Evolutionary conservation across 2,113 vertebrate genomes (phyloP), one percentile per base, ranked within the genome.

Genomic region (Suncus etruscus): DNA sequence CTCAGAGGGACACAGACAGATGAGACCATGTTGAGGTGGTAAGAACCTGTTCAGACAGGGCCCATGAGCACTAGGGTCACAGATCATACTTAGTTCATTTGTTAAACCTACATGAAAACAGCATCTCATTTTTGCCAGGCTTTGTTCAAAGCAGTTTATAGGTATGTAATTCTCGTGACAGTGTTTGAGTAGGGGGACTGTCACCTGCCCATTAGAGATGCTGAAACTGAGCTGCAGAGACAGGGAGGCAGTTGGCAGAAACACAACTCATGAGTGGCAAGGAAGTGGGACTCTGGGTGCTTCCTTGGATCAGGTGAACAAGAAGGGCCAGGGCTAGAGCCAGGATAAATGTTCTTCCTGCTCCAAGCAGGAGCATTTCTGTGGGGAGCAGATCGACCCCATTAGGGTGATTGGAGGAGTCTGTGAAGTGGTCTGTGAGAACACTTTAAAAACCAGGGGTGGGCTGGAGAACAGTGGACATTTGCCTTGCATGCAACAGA

Each of bases 361-460:
- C 50, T 48, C 78, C 15, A 70, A 88, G 72, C 78, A 29, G 70
- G 78, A 39, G 39, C 39, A 85, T 78, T 61, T 84, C 81, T 91
- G 70, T 82, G 58, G 69, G 29, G 27, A 22, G 58, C 18, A 61
- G 58, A 54, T 16, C 3, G 54, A 14, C 58, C 58, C 58, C 15
- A 16, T 20, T 20, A 16, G 18, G 58, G 58, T 15, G 58, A 22
- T 61, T 16, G 58, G 18, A 61, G 58, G 58, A 61, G 16, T 20
- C 25, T 24, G 50, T 2, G 87, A 51, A 4, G 11, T 39, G 39
- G 39, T 10, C 45, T 16, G 6, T 0, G 63, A 45, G 76, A 18
- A 18, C 31, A 12, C 61, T 54, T 88, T 48, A 32, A 48, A 72
- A 69, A 86, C 48, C 10, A 31, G 50, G 1, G 22, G 29, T 14